A percentile compares a stretch with the other conserved stretches of the same genome.
Conservation (phyloP, 1,140 invertebrate species). For the Solenopsis invicta region DNA sequence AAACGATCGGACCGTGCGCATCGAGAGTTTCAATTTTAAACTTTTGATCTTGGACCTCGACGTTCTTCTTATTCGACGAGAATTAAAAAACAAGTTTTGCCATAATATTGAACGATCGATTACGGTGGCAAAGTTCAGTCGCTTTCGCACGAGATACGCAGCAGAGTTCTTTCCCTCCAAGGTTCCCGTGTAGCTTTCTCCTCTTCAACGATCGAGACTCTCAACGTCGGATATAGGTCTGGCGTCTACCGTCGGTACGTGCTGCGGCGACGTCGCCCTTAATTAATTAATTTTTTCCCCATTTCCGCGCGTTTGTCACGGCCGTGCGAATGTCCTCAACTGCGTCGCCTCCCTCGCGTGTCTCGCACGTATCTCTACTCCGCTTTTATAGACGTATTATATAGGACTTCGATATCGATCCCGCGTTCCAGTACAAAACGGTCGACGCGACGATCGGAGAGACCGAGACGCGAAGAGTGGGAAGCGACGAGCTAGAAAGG, state of each 20-base stretch:
- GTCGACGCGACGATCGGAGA: constrained; percentile 25
- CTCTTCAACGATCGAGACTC: background rate
- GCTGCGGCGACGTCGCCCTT: background rate
- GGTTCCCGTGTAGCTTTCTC: constrained; percentile 18
- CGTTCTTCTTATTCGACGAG: background rate
- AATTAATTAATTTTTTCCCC: constrained; percentile 46
- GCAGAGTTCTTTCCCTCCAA: background rate
- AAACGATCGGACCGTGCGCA: background rate
- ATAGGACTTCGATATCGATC: constrained; percentile 60
- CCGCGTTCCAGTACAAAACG: constrained; percentile 51
- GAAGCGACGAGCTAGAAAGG: constrained; percentile 49
- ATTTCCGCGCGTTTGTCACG: constrained; percentile 38
- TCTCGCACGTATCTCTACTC: background rate
- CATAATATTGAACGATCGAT: constrained; percentile 13
- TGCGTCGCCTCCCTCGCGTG: background rate
- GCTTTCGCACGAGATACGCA: constrained; percentile 1
- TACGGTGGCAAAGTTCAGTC: background rate
- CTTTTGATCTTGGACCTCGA: background rate
- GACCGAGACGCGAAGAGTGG: constrained; percentile 18
- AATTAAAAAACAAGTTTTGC: background rate
- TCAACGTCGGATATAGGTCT: background rate
- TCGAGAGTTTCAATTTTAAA: constrained; percentile 9
- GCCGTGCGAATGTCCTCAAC: constrained; percentile 6
- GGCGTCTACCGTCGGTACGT: background rate
- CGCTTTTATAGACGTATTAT: constrained; percentile 29